These are phyloP conservation scores for Drosophila silvestris DNA, from an alignment of 2,888 invertebrate genomes.

Conservation along the genomic window DNA sequence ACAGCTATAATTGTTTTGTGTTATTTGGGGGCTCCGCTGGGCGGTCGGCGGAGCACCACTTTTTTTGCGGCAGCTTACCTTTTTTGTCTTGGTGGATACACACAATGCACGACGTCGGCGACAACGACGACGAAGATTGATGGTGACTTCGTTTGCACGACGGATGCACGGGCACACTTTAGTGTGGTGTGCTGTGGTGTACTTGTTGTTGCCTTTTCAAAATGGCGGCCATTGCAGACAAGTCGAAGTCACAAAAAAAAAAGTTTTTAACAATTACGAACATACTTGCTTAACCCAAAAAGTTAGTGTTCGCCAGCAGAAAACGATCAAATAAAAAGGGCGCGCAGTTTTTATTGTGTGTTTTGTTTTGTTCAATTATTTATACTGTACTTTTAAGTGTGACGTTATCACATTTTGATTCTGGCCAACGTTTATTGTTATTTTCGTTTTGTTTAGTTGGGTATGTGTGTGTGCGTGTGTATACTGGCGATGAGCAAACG, in stretches of 20 bases:
- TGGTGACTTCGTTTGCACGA: slow-evolving; percentile 72
- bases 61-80: slow-evolving; percentile 64
- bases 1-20: slow-evolving; percentile 12
- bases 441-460: slow-evolving; percentile 34
- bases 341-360: slow-evolving; percentile 18
- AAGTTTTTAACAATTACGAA: slow-evolving; percentile 49
- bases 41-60: slow-evolving; percentile 69
- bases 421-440: slow-evolving; percentile 41
- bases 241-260: slow-evolving; percentile 31
- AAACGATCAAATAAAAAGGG: neutral
- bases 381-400: slow-evolving; percentile 15
- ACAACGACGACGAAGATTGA: slow-evolving; percentile 38
- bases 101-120: slow-evolving; percentile 51
- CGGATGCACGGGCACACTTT: slow-evolving; percentile 61
- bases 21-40: slow-evolving; percentile 40
- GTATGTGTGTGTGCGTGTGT: slow-evolving; percentile 25
- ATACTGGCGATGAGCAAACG: slow-evolving; percentile 27
- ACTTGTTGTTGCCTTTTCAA: slow-evolving; percentile 65
- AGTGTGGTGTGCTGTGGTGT: slow-evolving; percentile 60
- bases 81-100: slow-evolving; percentile 53
- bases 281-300: neutral
- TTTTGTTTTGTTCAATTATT: slow-evolving; percentile 16
- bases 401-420: slow-evolving; percentile 25
- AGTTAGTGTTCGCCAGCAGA: neutral
- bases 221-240: slow-evolving; percentile 59